These are phyloP conservation scores for Idris sp. DNA, from an alignment of 1,140 invertebrate species.

Conservation along the genomic window DNA sequence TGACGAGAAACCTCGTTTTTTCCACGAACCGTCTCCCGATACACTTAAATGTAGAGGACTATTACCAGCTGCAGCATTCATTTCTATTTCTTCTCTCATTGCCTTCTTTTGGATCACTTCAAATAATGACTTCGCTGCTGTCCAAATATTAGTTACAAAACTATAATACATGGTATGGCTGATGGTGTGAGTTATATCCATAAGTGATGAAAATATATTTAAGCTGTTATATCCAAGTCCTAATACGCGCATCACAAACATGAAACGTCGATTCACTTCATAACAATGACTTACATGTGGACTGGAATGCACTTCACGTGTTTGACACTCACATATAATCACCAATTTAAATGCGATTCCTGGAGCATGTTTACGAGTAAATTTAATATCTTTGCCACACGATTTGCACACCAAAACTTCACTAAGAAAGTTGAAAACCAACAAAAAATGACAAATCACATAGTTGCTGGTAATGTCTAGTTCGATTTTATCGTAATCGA, in stretches of 20 bases:
- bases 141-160: slow-evolving; percentile 3
- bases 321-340: too few relatives aligned
- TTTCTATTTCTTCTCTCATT: slow-evolving; percentile 15
- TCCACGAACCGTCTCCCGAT: slow-evolving; percentile 24
- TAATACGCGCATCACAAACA: slow-evolving; percentile 14
- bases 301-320: slow-evolving; percentile 11
- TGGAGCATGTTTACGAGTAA: too few relatives aligned
- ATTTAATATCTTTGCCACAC: too few relatives aligned
- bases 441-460: too few relatives aligned
- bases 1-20: slow-evolving; percentile 6
- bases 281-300: slow-evolving; percentile 4
- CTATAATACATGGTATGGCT: slow-evolving; percentile 12
- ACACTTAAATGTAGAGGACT: slow-evolving; percentile 8
- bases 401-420: too few relatives aligned
- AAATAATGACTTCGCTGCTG: slow-evolving; percentile 16
- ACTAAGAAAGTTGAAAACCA: too few relatives aligned
- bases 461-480: too few relatives aligned
- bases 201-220: slow-evolving; percentile 18
- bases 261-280: slow-evolving; percentile 21
- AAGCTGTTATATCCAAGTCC: slow-evolving; percentile 13
- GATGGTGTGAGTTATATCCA: slow-evolving; percentile 17
- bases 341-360: too few relatives aligned
- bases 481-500: slow-evolving; percentile 1
- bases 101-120: slow-evolving; percentile 11
- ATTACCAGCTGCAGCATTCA: neutral